Base-by-base conservation (phyloP, 2,888 invertebrate genomes). In the Sepiola atlantica region DNA sequence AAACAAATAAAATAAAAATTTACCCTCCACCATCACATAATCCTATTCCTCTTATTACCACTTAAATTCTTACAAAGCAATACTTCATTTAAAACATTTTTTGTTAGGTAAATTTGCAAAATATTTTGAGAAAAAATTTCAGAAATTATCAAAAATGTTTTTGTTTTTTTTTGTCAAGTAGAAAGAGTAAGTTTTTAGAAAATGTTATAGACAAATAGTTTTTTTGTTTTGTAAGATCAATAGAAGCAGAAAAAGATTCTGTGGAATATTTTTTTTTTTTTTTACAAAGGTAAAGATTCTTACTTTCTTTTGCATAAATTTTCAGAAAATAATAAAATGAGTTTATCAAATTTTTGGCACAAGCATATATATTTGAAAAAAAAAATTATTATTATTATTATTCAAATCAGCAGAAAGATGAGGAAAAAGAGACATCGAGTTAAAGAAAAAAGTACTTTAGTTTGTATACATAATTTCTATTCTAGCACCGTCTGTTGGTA, bases 261-360 rank as follows among this genome's bases (percentile, higher is more conserved):
- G 45, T 45, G 8, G 45, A 45, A 45, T 45, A 4, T 45, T 45
- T 45, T 45, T 45, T 45, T 57, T 57, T 57, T 77, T 77, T 77
- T 14, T n/a, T 16, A 77, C n/a, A 77, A 77, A 32, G n/a, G n/a
- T 32, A 77, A 77, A 77, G 77, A n/a, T 77, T 77, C n/a, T 77
- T 77, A 77, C 45, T 45, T 45, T 45, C n/a, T 16, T 77, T 77
- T 77, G 77, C n/a, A 77, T 77, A n/a, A 77, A 77, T 77, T 77
- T 77, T 77, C 77, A 77, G n/a, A 77, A 77, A 77, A 77, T 77
- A 77, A 77, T 77, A 77, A 77, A 77, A 77, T 32, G n/a, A 32
- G n/a, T 77, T 77, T 77, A 77, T 77, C n/a, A 77, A 77, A 77
- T n/a, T 77, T 77, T 77, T 77, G 77, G 77, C 77, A 77, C 77